Base-by-base conservation (phyloP, 2,888 invertebrate species). In the Coecobrya sp. region DNA sequence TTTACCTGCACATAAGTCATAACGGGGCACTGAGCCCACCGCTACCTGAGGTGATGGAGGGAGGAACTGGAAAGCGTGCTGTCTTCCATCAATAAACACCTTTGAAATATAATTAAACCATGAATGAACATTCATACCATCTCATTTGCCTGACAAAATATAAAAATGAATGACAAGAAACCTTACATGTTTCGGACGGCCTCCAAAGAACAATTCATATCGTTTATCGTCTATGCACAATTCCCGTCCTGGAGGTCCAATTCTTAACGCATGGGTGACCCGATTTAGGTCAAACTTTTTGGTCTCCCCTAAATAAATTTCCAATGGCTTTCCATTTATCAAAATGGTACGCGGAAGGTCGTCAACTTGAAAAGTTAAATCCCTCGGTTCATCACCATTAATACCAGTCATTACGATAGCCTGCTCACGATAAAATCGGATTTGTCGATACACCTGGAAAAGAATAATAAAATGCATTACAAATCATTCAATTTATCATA, bases 11-110 rank as follows among this genome's bases (percentile, higher is more conserved):
- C 98, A 97, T 70, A 99, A 96, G 95, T 99, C 99, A 16, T 97
- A 97, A 42, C 98, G 96, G 94, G 97, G 97, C 0, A 96, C 96
- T 52, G 97, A 97, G 0, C 99, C 98, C 92, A 99, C 98, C 95
- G 98, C 98, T 0, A 99, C 99, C 96, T 98, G 98, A 0, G 99
- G 99, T 3, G 98, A 97, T 0, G 98, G 98, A 0, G 99, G 99
- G 95, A 98, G 98, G 10, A 99, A 96, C 95, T 98, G 97, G 0
- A 99, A 96, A 70, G 97, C 96, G 93, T 98, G 97, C n/a, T 97
- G 96, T 93, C 97, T 97, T 70, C 95, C 96, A 82, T 96, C 96
- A 0, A 97, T 97, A 91, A 98, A 97, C 55, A 99, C 96, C 68
- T 98, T 25, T 25, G 25, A 68, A 36, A 68, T 73, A 52, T 19